Evolutionary conservation across 2,113 vertebrate genomes (phyloP), one percentile per base, ranked within the genome.

Genomic region (Eira barbara): DNA sequence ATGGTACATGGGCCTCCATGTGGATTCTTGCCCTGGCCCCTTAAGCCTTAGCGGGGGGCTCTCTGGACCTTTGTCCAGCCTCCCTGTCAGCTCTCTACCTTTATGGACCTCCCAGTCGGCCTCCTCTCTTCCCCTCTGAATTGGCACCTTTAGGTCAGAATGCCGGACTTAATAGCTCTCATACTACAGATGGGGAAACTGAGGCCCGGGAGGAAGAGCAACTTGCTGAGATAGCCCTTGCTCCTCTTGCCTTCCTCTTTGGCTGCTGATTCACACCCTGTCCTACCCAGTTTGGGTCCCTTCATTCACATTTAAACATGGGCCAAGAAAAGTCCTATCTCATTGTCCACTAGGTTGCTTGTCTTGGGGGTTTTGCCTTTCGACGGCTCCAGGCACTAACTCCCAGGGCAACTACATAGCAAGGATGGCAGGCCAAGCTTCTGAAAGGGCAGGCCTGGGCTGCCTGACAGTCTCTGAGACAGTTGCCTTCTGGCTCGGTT

Each of bases 51-150:
- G n/a, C 13, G 11, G 31, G 36, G 18, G 39, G 1, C 31, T 82
- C 67, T 84, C 85, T 52, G 63, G 47, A 73, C 20, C 57, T 96
- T 84, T 71, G 21, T 45, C 93, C 65, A 82, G 45, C 21, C 76
- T 89, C 71, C 20, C 55, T 78, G 52, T 11, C 52, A 65, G 20
- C 10, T 49, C 7, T 85, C 52, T 91, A 65, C 34, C 23, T 15
- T 13, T 23, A 76, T 42, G 39, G 52, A 61, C 86, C 27, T 65
- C 57, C 95, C 52, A 34, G 25, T 80, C 36, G 34, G 73, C 74
- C 55, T 94, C 79, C 71, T 94, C 65, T 95, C 83, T 74, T 82
- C 71, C 95, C 89, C 65, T 94, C 92, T 89, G 47, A 92, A 79
- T 89, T 45, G 55, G 9, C 11, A 74, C 39, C 79, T 86, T 83